Base-by-base conservation (phyloP, 2,797 vertebrate species). In the Odontamblyopus lacepedii region DNA sequence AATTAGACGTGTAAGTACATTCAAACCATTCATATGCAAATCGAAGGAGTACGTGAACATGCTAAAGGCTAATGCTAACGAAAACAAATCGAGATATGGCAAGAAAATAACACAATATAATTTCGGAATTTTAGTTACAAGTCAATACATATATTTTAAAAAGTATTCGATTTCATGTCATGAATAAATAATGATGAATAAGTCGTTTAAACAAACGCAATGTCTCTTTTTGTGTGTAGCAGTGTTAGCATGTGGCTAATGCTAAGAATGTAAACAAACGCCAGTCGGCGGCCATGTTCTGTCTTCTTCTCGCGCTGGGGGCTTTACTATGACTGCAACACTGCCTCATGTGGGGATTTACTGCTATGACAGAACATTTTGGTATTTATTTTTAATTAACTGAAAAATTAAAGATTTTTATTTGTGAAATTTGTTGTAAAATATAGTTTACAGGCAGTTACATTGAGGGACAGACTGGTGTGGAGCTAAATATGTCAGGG, bases 41-140 rank as follows among this genome's bases (percentile, higher is more conserved):
- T 16, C 2, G 4, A 60, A 13, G 57, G 27, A 3, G 12, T 13
- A 32, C 16, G 3, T 18, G 15, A 6, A 6, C 32, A 32, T 11
- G 59, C 59, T 60, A 32, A 35, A 9, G 60, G 30, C 16, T 35
- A 62, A 62, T 32, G 60, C 60, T 62, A 62, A 62, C 30, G 30
- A 63, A n/a, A 63, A 63, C 61, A 63, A 63, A 32, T 30, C 15
- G 59, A 8, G 29, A 7, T 30, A 61, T 30, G 59, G 6, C 59
- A 3, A 6, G 29, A 61, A 30, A 61, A 16, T 7, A 18, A 18
- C 26, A 4, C 29, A 15, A 19, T 18, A 30, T 61, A 8, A 61
- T 1, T 2, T 60, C 13, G 2, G 1, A 30, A 30, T 29, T 60
- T 13, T 15, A 18, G 5, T 32, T 1, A 30, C 1, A 0, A 2